Base-by-base conservation (phyloP, 2,113 vertebrate genomes). In the Podocnemis expansa region DNA sequence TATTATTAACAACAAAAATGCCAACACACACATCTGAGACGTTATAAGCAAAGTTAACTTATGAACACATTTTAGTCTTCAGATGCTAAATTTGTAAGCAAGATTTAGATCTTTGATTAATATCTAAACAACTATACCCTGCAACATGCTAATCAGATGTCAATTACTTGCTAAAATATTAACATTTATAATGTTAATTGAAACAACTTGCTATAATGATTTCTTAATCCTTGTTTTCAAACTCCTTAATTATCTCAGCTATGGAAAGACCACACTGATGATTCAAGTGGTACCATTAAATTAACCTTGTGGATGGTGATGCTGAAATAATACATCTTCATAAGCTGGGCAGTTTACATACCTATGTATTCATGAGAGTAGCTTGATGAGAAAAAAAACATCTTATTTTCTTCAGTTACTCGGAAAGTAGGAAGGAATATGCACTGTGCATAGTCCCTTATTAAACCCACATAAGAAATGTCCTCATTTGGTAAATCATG, bases 181-280 rank as follows among this genome's bases (percentile, higher is more conserved):
- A 97, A 93, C 86, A 96, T 97, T 96, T 95, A 89, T 96, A 95
- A 94, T 84, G 78, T 67, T 98, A 98, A 98, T 97, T 98, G 96
- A 96, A 96, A 85, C 82, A 98, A 97, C 84, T 97, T 95, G 45
- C 58, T 95, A 41, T 96, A 94, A 98, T 97, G 92, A 97, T 97
- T 97, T 98, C 96, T 97, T 97, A 97, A 96, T 97, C 94, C 43
- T 90, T 82, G 86, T 97, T 98, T 98, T 94, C 94, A 98, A 98
- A 96, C 89, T 96, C 89, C 52, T 94, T 97, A 97, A 98, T 98
- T 97, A 95, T 84, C 95, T 21, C 51, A 79, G 47, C 78, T 29
- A 3, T 91, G 55, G 86, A 96, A 97, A 97, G 93, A 76, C 75
- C 81, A 75, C 70, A 85, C 47, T 97, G 70, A 47, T 67, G 78